Base-by-base conservation (phyloP, 2,888 invertebrate genomes). In the Callyntrura sp. region DNA sequence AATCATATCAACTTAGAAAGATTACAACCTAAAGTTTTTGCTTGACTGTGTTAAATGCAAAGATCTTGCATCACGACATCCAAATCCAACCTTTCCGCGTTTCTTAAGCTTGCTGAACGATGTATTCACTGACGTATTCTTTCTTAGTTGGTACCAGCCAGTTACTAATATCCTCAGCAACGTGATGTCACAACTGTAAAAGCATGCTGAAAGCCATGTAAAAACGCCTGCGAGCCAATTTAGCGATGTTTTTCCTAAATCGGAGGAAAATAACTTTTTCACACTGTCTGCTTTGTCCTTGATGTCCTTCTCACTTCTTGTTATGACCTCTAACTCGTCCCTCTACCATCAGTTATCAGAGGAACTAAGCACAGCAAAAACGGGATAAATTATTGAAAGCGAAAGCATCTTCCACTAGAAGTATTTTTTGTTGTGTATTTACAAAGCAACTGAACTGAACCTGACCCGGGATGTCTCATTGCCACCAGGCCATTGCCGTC, bases 401-500 rank as follows among this genome's bases (percentile, higher is more conserved):
- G 57, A 78, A 55, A 55, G 83, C 57, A 86, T 86, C 45, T 73
- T 20, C 20, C 45, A 45, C 51, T 65, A 79, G 86, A 79, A 86
- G 17, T 81, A 70, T 28, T 79, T 76, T 23, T 4, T 35, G 35
- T 6, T 35, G 35, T 76, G n/a, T n/a, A n/a, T 11, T 48, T 51
- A 25, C 11, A 57, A 1, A n/a, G 23, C 73, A 82, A 88, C 82
- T n/a, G n/a, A 81, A 83, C 82, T 88, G 88, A 88, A 88, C 82
- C 76, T 88, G 88, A 88, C 88, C 88, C 81, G 82, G 88, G 88
- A 81, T 82, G 82, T 81, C 82, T 88, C 73, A 35, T 35, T n/a
- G n/a, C n/a, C n/a, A n/a, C n/a, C n/a, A n/a, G n/a, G n/a, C n/a
- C n/a, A n/a, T n/a, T n/a, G n/a, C n/a, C n/a, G n/a, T n/a, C n/a